phyloP scores from a whole-genome alignment of 2,113 vertebrate genomes.

The Paralichthys olivaceus region DNA sequence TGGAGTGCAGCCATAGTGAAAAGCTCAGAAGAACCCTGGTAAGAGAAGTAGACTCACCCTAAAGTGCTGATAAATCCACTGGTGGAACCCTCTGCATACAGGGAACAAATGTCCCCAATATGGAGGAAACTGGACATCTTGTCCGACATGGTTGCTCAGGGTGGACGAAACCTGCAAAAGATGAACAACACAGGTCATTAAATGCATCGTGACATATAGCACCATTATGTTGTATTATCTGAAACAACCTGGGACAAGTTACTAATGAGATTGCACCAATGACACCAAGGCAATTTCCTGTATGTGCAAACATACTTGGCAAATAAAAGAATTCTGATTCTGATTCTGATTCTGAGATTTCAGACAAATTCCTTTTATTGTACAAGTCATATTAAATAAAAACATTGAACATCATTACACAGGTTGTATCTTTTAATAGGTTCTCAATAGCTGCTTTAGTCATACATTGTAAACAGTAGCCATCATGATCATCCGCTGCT shows the following conservation, averaged over 20 bases:
- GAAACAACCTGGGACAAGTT: background rate
- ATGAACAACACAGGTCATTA: constrained; percentile 9
- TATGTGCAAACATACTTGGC: too few species aligned
- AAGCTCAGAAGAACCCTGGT: background rate
- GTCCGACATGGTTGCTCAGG: constrained; percentile 91
- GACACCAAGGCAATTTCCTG: too few species aligned
- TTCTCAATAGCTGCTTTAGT: background rate
- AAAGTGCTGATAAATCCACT: constrained; percentile 99
- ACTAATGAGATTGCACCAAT: too few species aligned
- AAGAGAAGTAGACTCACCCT: constrained; percentile 86
- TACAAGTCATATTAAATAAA: background rate
- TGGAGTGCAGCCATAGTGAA: too few species aligned
- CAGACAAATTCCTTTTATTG: background rate
- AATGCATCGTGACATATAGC: background rate
- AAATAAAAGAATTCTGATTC: too few species aligned
- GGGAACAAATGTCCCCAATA: constrained; percentile 98
- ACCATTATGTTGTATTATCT: background rate
- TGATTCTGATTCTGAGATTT: too few species aligned
- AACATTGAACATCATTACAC: too few species aligned
- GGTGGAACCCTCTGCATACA: constrained; percentile 97
- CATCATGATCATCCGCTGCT: background rate
- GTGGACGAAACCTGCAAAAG: constrained; percentile 75
- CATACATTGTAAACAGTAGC: background rate
- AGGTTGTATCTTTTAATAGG: background rate
- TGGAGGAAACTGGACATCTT: constrained; percentile 99